These are phyloP conservation scores for Teleiodes luculella DNA, from an alignment of 2,888 invertebrate species.

Conservation along the genomic window DNA sequence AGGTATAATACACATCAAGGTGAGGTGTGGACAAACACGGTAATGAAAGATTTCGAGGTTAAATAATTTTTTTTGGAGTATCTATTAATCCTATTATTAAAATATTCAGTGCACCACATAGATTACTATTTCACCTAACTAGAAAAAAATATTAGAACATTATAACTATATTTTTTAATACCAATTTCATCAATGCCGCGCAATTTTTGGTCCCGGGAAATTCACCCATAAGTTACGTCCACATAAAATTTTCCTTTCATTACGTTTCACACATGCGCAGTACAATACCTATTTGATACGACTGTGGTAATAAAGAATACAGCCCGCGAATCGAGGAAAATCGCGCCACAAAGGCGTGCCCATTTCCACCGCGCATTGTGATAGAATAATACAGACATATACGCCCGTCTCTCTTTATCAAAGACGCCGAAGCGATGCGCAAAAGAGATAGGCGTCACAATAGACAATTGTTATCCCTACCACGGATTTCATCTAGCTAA, in stretches of 20 bases:
- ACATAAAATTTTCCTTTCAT: background rate
- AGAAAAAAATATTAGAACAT: no score
- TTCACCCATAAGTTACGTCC: no score
- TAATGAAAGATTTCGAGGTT: no score
- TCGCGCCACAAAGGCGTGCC: conserved; percentile 57
- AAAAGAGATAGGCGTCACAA: conserved; percentile 74
- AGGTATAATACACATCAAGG: no score
- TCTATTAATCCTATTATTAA: no score
- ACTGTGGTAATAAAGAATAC: conserved; percentile 11
- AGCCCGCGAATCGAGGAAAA: conserved; percentile 65
- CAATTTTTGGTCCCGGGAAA: no score
- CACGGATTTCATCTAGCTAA: conserved; percentile 53
- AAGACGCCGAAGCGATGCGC: conserved; percentile 57
- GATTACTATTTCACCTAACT: no score
- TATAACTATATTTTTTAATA: no score
- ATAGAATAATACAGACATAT: conserved; percentile 44
- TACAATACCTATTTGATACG: conserved; percentile 11
- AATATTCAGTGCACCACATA: no score
- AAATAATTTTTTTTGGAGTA: no score
- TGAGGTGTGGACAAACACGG: no score
- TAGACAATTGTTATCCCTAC: conserved; percentile 78
- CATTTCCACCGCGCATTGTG: conserved; percentile 58
- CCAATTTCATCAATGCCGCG: no score
- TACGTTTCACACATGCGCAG: conserved; percentile 49
- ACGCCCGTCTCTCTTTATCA: conserved; percentile 44